Evolutionary conservation across 2,113 vertebrate species (phyloP).

Genomic region (Cochlearius cochlearius): DNA sequence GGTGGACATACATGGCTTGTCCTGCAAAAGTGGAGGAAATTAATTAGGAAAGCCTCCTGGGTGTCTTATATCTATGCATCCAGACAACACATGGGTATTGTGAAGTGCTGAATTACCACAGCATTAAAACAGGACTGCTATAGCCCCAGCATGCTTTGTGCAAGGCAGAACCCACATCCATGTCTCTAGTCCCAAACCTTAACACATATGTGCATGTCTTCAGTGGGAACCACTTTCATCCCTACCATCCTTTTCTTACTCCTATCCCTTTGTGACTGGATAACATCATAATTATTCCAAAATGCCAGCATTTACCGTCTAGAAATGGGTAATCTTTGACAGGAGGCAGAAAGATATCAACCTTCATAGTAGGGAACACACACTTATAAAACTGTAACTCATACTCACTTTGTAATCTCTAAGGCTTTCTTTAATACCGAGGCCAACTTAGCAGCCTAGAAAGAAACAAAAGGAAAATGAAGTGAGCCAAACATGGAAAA

Average conservation of each 20-base stretch:
- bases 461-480: conserved; percentile 17
- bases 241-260: not conserved
- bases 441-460: conserved; percentile 84
- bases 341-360: not conserved
- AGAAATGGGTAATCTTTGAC: not conserved
- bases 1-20: conserved; percentile 86
- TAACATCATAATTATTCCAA: not conserved
- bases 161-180: not conserved
- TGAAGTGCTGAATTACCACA: not conserved
- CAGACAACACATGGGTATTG: not conserved
- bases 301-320: not conserved
- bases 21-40: conserved; percentile 69
- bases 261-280: not conserved
- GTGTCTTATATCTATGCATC: not conserved
- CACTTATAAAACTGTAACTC: not conserved
- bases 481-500: not conserved
- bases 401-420: conserved; percentile 85
- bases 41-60: not conserved
- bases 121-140: not conserved
- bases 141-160: not conserved
- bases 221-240: not conserved
- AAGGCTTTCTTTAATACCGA: conserved; percentile 85
- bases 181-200: not conserved
- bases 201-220: not conserved
- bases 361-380: not conserved